Evolutionary conservation across 2,797 vertebrate genomes (phyloP).

Genomic region (Amblyopsis hoosieri): DNA sequence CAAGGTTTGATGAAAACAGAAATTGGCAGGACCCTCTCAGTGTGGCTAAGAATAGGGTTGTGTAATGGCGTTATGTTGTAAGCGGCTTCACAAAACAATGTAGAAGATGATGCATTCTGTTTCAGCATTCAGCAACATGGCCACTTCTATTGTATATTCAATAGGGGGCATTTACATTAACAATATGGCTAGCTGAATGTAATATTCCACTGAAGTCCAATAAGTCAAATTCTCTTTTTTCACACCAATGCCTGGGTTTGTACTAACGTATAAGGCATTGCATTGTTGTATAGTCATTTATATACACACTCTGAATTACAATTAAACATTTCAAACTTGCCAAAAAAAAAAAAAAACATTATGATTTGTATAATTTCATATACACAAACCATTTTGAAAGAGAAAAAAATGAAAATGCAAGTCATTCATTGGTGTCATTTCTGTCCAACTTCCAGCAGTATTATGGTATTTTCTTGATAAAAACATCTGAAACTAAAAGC

Average conservation of each 20-base stretch:
- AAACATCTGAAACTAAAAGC: conserved; percentile 46
- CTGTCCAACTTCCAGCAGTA: conserved; percentile 68
- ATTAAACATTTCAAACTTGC: conserved; percentile 35
- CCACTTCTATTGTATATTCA: conserved; percentile 26
- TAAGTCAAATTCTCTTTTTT: conserved; percentile 47
- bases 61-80: conserved; percentile 7
- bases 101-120: conserved; percentile 23
- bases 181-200: conserved; percentile 36
- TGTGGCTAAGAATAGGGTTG: background rate
- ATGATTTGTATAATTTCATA: conserved; percentile 62
- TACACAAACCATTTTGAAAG: conserved; percentile 56
- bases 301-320: conserved; percentile 58
- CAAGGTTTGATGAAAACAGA: conserved; percentile 15
- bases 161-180: conserved; percentile 11
- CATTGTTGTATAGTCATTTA: conserved; percentile 72
- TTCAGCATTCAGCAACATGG: conserved; percentile 6
- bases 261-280: conserved; percentile 69
- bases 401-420: conserved; percentile 56
- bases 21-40: background rate
- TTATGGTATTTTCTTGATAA: conserved; percentile 22
- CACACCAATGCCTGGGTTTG: conserved; percentile 1
- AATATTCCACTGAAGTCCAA: conserved; percentile 39
- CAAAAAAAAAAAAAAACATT: conserved; percentile 55
- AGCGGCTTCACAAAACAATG: conserved; percentile 10
- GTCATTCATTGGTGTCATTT: conserved; percentile 81